Base-by-base conservation (phyloP, 2,888 invertebrate genomes). In the Margaritifera margaritifera region DNA sequence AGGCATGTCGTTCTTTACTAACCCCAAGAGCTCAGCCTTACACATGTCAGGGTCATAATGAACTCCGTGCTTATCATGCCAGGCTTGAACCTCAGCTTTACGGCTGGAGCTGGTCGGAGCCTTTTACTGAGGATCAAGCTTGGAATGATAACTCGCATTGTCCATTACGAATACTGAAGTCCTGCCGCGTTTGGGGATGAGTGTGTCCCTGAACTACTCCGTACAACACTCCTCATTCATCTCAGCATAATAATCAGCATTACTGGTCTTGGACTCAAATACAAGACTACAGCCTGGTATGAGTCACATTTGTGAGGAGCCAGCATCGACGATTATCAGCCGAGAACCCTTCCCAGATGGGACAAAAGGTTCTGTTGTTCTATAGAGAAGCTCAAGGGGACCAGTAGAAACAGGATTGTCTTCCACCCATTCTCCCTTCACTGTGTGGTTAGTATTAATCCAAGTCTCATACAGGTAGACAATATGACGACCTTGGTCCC, bases 221-320 rank as follows among this genome's bases (percentile, higher is more conserved):
- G n/a, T n/a, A n/a, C n/a, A 73, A 22, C 67, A 67, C 0, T 19
- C 19, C 6, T 51, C 3, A n/a, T 73, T 73, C 67, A 73, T 73
- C 20, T 73, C 69, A 42, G 24, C 19, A 31, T 69, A 69, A 27
- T 69, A 73, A 51, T 69, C 73, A 15, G 66, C 66, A 20, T 66
- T 63, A 19, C 56, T 42, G 1, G 66, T 64, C 4, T 63, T 52
- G 4, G 72, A 65, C 52, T 72, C 66, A 24, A 62, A 72, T 3
- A 66, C 5, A 0, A 68, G 24, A 5, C 31, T 11, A 3, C 65
- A 62, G 1, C 65, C 68, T 8, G 42, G 8, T n/a, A 68, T 24
- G 22, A 68, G 66, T 4, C 72, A 54, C 8, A n/a, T 19, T 15
- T 15, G n/a, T n/a, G n/a, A n/a, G n/a, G n/a, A n/a, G n/a, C n/a